Evolutionary conservation across 2,888 invertebrate species (phyloP).

Genomic region (Cephus pygmeus): DNA sequence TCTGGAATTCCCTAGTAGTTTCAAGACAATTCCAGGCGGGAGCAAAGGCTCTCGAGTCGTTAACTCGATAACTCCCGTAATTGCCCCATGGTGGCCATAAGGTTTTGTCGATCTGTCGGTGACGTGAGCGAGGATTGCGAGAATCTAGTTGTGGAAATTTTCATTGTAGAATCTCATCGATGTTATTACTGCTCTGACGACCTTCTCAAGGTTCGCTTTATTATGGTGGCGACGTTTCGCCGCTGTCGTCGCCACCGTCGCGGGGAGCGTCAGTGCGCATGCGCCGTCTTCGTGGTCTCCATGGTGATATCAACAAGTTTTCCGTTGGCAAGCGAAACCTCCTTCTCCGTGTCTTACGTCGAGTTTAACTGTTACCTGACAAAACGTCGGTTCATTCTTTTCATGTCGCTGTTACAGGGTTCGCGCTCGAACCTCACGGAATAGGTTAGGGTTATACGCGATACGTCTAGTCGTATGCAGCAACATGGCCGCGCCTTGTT

Average conservation of each 20-base stretch:
- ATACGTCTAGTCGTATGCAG: background rate
- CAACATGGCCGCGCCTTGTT: constrained; percentile 8
- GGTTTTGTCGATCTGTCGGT: background rate
- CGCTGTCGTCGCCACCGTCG: background rate
- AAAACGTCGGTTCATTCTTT: background rate
- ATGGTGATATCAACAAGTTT: background rate
- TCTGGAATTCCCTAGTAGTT: background rate
- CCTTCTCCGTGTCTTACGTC: background rate
- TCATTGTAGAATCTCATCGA: background rate
- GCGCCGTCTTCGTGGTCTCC: background rate
- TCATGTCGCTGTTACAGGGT: background rate
- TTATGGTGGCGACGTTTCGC: background rate
- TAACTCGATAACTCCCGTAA: background rate
- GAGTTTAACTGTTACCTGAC: background rate
- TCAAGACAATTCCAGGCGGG: background rate
- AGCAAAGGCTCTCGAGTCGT: background rate
- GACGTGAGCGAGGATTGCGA: background rate
- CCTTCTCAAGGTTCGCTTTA: background rate
- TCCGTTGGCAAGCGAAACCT: background rate
- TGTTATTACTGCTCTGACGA: background rate
- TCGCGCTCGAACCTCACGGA: background rate
- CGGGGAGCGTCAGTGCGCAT: background rate
- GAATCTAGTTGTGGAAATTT: background rate
- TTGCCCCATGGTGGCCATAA: background rate
- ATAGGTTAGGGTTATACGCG: background rate